phyloP scores from a whole-genome alignment of 1,140 invertebrate species.

The Brachionus koreanus region DNA sequence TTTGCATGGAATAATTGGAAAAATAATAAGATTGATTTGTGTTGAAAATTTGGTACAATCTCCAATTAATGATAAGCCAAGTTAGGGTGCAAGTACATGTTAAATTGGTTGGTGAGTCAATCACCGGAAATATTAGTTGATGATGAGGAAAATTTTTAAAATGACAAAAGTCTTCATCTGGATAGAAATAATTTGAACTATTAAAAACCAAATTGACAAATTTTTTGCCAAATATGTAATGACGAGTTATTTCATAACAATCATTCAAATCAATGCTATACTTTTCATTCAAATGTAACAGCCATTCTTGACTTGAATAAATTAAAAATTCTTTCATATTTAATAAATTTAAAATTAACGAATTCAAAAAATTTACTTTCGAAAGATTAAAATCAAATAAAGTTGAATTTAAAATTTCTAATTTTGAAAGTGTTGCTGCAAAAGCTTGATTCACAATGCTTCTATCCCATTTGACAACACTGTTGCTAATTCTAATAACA shows the following conservation, averaged over 20 bases:
- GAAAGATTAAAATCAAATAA: neutral
- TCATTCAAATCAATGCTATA: neutral
- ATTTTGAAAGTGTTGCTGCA: no score
- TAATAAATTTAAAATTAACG: neutral
- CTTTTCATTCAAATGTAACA: neutral
- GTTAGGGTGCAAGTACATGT: conserved; percentile 4
- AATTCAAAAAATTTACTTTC: neutral
- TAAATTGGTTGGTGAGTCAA: neutral
- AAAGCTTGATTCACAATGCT: no score
- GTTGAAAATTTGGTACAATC: neutral
- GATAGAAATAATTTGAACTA: neutral
- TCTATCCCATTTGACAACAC: neutral
- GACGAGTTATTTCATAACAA: neutral
- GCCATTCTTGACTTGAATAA: neutral
- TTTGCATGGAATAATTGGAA: neutral
- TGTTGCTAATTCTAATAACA: neutral
- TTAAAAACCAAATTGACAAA: neutral
- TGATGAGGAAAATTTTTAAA: conserved; percentile 36
- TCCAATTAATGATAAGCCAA: conserved; percentile 22
- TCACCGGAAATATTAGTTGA: neutral
- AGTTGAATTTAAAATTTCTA: neutral
- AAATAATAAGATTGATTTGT: neutral
- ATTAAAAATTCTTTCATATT: neutral
- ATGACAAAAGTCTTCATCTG: conserved; percentile 6
- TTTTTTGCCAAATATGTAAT: neutral